Conservation (phyloP, 2,113 vertebrate genomes). For the Mobula birostris region DNA sequence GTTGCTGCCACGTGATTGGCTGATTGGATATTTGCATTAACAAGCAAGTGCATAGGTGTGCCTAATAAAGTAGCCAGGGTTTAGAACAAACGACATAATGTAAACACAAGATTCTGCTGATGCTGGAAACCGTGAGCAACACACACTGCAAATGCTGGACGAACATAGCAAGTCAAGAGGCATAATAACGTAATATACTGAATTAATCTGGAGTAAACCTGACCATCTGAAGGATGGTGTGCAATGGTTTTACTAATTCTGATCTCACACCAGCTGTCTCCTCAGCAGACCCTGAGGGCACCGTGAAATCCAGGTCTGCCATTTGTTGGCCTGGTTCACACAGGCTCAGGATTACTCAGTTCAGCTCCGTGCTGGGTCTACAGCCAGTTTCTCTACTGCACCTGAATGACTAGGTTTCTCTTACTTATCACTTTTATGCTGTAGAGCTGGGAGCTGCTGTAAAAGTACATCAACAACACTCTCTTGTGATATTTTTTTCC, state of each 20-base stretch:
- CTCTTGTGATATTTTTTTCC: not conserved
- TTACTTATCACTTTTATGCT: not conserved
- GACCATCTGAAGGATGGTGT: not conserved
- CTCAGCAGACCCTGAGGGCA: too few relatives aligned
- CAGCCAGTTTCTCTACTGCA: not conserved
- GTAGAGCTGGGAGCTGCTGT: not conserved
- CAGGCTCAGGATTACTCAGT: not conserved
- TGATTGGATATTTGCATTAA: too few relatives aligned
- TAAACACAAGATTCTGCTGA: too few relatives aligned
- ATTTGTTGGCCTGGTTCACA: not conserved
- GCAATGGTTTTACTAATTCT: not conserved
- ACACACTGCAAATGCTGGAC: too few relatives aligned
- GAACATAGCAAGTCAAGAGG: too few relatives aligned
- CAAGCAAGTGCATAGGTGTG: too few relatives aligned
- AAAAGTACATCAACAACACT: not conserved
- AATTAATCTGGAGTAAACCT: not conserved
- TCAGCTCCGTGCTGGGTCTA: not conserved
- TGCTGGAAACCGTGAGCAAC: too few relatives aligned
- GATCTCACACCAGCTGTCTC: too few relatives aligned
- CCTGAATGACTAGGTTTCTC: not conserved
- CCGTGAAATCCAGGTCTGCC: not conserved
- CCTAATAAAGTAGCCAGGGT: too few relatives aligned
- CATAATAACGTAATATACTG: not conserved
- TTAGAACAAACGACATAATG: too few relatives aligned
- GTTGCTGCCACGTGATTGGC: too few relatives aligned